A percentile compares a stretch with the other conserved stretches of the same genome.
phyloP scores from a whole-genome alignment of 1,140 invertebrate species.

The Eulimnadia texana region DNA sequence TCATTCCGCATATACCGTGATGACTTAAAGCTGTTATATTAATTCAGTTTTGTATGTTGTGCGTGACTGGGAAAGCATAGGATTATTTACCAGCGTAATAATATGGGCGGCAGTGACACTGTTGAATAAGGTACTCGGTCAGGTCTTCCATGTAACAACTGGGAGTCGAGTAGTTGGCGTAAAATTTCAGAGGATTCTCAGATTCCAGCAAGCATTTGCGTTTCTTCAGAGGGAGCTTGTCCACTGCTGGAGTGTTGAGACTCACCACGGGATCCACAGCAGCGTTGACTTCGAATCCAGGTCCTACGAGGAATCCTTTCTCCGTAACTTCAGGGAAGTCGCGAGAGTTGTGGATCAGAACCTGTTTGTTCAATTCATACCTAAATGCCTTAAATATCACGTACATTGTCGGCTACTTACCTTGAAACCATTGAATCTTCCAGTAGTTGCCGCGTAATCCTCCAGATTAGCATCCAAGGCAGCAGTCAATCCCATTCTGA shows the following conservation, averaged over 20 bases:
- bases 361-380: not conserved
- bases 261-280: not conserved
- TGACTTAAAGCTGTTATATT: not conserved
- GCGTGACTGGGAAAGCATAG: not conserved
- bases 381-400: no score
- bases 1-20: not conserved
- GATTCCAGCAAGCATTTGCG: constrained; percentile 1
- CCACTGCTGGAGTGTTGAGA: not conserved
- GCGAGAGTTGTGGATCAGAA: not conserved
- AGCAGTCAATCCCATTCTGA: constrained; percentile 4
- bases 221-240: not conserved
- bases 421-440: constrained; percentile 12
- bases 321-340: constrained; percentile 7
- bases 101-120: not conserved
- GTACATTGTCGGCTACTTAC: no score
- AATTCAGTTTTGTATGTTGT: not conserved
- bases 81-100: constrained; percentile 4
- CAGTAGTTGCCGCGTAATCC: constrained; percentile 3
- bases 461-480: constrained; percentile 5
- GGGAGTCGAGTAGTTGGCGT: constrained; percentile 4
- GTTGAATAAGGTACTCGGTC: not conserved
- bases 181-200: not conserved
- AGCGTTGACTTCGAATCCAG: not conserved
- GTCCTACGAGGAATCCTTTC: constrained; percentile 1
- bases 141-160: constrained; percentile 4